Percentiles rank a stretch among this genome's conserved stretches.
These are phyloP conservation scores for Phaonia tiefii DNA, from an alignment of 2,888 invertebrate species.

Conservation along the genomic window DNA sequence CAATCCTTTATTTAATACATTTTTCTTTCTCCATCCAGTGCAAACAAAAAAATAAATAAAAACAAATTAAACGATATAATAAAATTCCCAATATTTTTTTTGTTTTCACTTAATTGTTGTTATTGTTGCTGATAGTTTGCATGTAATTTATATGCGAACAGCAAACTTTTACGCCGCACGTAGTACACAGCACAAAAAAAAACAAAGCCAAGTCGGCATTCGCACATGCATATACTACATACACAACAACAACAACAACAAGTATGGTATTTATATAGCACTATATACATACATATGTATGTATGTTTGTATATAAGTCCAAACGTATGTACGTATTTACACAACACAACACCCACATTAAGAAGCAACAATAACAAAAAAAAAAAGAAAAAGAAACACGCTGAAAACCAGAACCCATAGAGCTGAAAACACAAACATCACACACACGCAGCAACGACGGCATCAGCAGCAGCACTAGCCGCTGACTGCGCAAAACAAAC, in stretches of 20 bases:
- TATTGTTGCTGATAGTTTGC: slow-evolving; percentile 36
- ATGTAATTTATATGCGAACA: slow-evolving; percentile 56
- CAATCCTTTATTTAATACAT: slow-evolving; percentile 27
- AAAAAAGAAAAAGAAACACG: no score
- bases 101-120: slow-evolving; percentile 1
- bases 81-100: slow-evolving; percentile 15
- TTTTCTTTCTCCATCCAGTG: slow-evolving; percentile 1
- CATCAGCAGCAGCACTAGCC: not conserved
- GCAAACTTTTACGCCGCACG: slow-evolving; percentile 50
- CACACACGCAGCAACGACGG: not conserved
- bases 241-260: slow-evolving; percentile 18
- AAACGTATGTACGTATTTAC: slow-evolving; percentile 32
- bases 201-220: no score
- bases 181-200: slow-evolving; percentile 34
- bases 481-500: slow-evolving; percentile 11
- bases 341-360: slow-evolving; percentile 49
- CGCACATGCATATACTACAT: slow-evolving; percentile 7
- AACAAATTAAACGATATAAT: slow-evolving; percentile 12
- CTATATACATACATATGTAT: slow-evolving; percentile 41
- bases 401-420: slow-evolving; percentile 40
- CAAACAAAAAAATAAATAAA: slow-evolving; percentile 5
- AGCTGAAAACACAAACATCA: slow-evolving; percentile 33
- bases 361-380: slow-evolving; percentile 5
- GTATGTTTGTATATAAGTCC: slow-evolving; percentile 18
- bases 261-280: not conserved